phyloP scores from a whole-genome alignment of 2,113 vertebrate species.

The Notiomystis cincta region DNA sequence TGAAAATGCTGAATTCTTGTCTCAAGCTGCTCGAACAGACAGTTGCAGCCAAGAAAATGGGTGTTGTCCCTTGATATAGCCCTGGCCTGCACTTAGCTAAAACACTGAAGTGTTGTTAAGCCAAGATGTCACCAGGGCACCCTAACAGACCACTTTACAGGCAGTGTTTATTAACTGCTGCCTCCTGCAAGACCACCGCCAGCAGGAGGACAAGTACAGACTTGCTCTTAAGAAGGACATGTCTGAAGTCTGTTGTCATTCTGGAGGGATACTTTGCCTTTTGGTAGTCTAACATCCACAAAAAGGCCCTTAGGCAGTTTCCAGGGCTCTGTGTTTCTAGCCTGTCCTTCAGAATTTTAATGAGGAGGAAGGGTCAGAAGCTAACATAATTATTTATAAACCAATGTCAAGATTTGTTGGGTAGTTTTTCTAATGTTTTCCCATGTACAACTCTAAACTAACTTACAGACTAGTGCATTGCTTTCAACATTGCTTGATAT shows the following conservation, averaged over 20 bases:
- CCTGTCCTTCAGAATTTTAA: neutral
- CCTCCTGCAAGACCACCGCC: neutral
- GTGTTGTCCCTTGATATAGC: fast-evolving
- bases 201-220: neutral
- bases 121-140: neutral
- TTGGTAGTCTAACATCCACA: neutral
- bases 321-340: neutral
- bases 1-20: neutral
- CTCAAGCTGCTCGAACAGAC: neutral
- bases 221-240: neutral
- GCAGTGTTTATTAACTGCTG: neutral
- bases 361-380: neutral
- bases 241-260: neutral
- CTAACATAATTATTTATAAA: neutral
- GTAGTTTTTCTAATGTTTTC: neutral
- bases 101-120: neutral
- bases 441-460: neutral
- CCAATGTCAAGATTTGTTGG: neutral
- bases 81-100: fast-evolving
- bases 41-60: neutral
- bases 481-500: neutral
- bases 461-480: neutral
- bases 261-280: neutral
- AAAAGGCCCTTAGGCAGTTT: neutral
- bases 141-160: neutral